phyloP scores from a whole-genome alignment of 2,113 vertebrate genomes.

The Odobenus rosmarus region DNA sequence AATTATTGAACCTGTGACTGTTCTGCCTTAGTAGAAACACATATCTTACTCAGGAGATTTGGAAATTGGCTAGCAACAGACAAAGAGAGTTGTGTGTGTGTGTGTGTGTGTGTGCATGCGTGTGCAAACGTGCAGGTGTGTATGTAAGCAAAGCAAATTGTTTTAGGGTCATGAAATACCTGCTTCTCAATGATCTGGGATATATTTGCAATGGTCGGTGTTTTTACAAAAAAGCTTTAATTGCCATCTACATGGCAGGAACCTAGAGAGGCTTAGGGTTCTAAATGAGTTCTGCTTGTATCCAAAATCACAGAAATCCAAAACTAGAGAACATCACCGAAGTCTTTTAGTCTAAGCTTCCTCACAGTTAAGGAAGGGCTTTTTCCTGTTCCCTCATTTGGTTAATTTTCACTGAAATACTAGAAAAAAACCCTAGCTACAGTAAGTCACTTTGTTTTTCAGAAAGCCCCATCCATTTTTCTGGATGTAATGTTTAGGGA shows the following conservation, averaged over 20 bases:
- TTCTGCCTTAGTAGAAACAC: neutral
- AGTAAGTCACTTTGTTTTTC: neutral
- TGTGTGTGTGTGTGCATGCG: neutral
- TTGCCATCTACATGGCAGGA: neutral
- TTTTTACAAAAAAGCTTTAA: neutral
- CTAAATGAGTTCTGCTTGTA: neutral
- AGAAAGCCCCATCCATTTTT: neutral
- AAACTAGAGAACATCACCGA: neutral
- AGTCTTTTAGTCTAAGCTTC: neutral
- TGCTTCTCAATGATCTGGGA: neutral
- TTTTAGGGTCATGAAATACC: neutral
- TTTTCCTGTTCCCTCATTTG: neutral
- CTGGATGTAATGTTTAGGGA: neutral
- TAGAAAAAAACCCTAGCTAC: neutral
- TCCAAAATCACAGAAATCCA: conserved; percentile 18
- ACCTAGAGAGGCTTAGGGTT: neutral
- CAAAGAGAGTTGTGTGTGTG: too few species aligned
- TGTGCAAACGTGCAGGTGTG: neutral
- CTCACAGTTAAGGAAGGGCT: neutral
- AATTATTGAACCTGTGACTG: neutral
- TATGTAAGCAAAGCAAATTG: neutral
- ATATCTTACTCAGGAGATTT: neutral
- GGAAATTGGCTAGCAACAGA: neutral
- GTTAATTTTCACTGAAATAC: neutral
- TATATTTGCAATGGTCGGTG: neutral